Conservation (phyloP, 2,797 vertebrate species). For the Anomalospiza imberbis region DNA sequence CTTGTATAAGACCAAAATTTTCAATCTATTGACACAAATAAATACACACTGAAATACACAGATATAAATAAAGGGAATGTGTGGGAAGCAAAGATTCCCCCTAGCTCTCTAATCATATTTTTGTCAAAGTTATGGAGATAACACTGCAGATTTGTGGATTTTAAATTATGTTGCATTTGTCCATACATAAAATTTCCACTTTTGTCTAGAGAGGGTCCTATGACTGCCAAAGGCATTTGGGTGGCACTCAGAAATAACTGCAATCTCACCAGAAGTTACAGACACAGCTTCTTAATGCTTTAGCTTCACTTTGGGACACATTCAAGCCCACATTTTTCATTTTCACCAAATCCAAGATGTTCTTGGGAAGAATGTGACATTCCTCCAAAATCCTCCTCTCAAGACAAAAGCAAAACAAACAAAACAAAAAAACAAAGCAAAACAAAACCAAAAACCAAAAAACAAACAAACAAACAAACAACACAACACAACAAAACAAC, state of each 20-base stretch:
- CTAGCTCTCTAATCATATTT: background rate
- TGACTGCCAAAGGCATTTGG: background rate
- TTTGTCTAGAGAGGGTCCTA: background rate
- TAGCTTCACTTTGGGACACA: background rate
- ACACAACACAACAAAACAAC: no score
- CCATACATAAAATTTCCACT: background rate
- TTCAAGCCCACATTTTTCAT: background rate
- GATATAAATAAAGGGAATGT: background rate
- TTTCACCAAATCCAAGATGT: background rate
- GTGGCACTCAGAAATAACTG: background rate
- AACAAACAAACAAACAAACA: background rate
- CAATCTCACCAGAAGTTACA: background rate
- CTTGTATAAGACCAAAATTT: background rate
- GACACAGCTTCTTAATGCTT: background rate
- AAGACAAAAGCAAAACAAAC: background rate
- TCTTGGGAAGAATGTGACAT: background rate
- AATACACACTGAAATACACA: background rate
- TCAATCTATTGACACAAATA: background rate
- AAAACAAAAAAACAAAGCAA: background rate
- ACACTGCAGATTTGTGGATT: background rate
- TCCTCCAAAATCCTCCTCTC: background rate
- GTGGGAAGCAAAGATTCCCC: background rate
- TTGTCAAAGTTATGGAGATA: background rate
- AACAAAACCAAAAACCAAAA: background rate
- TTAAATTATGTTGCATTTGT: background rate